Percentiles rank a stretch among this genome's conserved stretches.
phyloP scores from a whole-genome alignment of 2,797 vertebrate genomes.

The Chaetophractus vellerosus region DNA sequence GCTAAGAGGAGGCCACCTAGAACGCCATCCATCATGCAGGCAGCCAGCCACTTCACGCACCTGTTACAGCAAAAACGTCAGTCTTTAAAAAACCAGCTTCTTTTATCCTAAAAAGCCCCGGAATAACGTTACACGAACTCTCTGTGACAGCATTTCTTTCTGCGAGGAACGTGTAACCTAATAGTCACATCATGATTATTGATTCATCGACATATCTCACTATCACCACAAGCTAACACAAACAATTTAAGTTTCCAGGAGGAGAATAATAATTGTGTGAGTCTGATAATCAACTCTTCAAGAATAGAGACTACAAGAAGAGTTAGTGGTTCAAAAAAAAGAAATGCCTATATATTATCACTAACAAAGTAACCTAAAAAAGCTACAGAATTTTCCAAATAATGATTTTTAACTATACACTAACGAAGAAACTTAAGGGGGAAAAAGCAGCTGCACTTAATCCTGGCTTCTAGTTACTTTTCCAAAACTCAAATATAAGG shows the following conservation, averaged over 20 bases:
- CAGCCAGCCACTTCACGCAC: neutral
- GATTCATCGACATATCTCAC: neutral
- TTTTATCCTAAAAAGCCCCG: constrained; percentile 12
- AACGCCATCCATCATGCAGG: neutral
- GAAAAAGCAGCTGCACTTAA: neutral
- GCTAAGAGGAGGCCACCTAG: neutral
- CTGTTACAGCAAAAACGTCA: neutral
- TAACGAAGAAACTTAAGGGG: neutral
- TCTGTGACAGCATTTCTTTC: neutral
- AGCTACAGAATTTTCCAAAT: neutral
- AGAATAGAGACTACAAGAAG: neutral
- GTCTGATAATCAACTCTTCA: neutral
- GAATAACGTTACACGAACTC: neutral
- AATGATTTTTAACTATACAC: constrained; percentile 12
- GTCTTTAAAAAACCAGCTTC: neutral
- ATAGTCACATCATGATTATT: neutral
- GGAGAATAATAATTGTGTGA: neutral
- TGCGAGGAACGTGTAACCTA: neutral
- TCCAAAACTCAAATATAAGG: constrained; percentile 21
- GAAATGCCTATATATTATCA: neutral
- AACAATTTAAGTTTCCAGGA: neutral
- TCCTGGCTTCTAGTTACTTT: constrained; percentile 20
- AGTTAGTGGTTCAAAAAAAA: neutral
- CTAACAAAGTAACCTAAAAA: neutral
- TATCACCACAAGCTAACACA: neutral